Base-by-base conservation (phyloP, 2,888 invertebrate genomes). In the Stenurella melanura region DNA sequence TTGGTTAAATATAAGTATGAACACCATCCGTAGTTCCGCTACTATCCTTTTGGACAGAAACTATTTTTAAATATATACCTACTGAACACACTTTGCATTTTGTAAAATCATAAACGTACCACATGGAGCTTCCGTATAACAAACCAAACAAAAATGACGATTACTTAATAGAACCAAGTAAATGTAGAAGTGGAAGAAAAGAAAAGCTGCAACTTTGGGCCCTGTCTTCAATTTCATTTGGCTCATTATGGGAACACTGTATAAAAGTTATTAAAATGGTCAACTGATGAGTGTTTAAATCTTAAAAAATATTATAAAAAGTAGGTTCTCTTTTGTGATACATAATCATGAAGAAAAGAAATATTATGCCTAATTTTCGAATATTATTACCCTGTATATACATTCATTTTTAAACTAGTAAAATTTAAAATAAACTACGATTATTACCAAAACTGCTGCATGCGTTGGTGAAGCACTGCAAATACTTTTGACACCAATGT, bases 61-160 rank as follows among this genome's bases (percentile, higher is more conserved):
- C 58, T 58, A 58, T 58, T 21, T 58, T 50, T 15, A 50, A 50
- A 50, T 64, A 64, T 64, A 64, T 38, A 64, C 18, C 64, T 64
- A 64, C 42, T 64, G 64, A 64, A 64, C 64, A 64, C 64, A 64
- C 42, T 64, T 38, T 42, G 64, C 42, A 42, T 0, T 34, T 64
- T 18, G 64, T 61, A 61, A 64, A 64, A 64, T 38, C 15, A 64
- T 64, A 19, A 5, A 42, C 38, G 12, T n/a, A 11, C 2, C 19
- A 38, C 11, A 2, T 42, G n/a, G 50, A 0, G 6, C 12, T 6
- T 38, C 18, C 18, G 38, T 7, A 30, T 21, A 30, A 30, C 26
- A n/a, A 30, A n/a, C 30, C 61, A 30, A 61, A n/a, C 12, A 21
- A 30, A 61, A 15, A 61, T 1, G 15, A 10, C 1, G 26, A 7